Percentiles rank a stretch among this genome's conserved stretches.
Evolutionary conservation across 2,797 vertebrate species (phyloP).

Genomic region (Threskiornis aethiopicus): DNA sequence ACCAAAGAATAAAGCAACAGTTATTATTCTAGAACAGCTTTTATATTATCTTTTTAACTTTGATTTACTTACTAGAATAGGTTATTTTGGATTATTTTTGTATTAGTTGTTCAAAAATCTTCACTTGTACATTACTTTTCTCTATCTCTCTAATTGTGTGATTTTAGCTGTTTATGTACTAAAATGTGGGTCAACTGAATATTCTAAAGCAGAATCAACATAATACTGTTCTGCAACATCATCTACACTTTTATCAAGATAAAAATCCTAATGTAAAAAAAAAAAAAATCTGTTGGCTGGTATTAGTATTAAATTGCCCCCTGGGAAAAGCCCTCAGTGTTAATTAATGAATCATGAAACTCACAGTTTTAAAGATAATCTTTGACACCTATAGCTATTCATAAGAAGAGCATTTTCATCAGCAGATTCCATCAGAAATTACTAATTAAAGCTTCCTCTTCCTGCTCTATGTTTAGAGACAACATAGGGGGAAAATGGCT

Average conservation of each 20-base stretch:
- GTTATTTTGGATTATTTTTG: not conserved
- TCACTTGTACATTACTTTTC: not conserved
- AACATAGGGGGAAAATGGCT: constrained; percentile 25
- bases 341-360: constrained; percentile 74
- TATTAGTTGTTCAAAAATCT: not conserved
- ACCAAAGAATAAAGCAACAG: not conserved
- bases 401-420: constrained; percentile 62
- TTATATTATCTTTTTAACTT: not conserved
- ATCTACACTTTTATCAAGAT: not conserved
- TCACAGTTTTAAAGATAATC: constrained; percentile 71
- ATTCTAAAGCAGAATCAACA: not conserved
- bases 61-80: not conserved
- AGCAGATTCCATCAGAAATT: constrained; percentile 66
- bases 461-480: constrained; percentile 48
- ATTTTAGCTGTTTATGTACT: not conserved
- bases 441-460: constrained; percentile 70
- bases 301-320: constrained; percentile 45
- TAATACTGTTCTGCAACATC: not conserved
- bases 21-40: not conserved
- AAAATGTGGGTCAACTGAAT: not conserved
- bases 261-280: constrained; percentile 41
- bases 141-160: not conserved
- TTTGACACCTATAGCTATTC: constrained; percentile 70
- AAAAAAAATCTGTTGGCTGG: not conserved
- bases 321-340: constrained; percentile 47